Evolutionary conservation across 2,797 vertebrate species (phyloP), one percentile per base, ranked within the genome.

Genomic region (Acanthurus lineatus): DNA sequence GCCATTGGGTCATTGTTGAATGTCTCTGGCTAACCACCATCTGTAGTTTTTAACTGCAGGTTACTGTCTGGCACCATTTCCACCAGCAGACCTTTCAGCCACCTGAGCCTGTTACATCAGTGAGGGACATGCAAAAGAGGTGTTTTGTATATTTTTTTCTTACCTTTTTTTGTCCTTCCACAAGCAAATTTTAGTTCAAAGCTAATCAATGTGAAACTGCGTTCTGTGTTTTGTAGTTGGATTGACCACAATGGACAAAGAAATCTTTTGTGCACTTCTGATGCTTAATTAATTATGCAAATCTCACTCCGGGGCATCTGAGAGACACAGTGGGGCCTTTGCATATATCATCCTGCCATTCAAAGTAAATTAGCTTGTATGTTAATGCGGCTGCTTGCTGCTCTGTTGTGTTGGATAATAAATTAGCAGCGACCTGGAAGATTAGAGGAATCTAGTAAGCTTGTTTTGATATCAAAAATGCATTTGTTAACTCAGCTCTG

Each of bases 351-450:
- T 45, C 47, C 52, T 68, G 38, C 57, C 45, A 72, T 73, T 75
- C 60, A 77, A 42, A 69, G 59, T 42, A 16, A 56, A 80, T 66
- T 20, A 44, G 5, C 35, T 45, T 44, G 45, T 45, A 65, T 9
- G 6, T 35, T 70, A 52, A 75, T 62, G 56, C 54, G 48, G 35
- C 45, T 20, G 67, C 25, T 54, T 65, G 20, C 52, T 82, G 69
- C 28, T 69, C 28, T 22, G 45, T 52, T 28, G 7, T 19, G 42
- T 35, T 5, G 4, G 22, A 12, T 44, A 69, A 74, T 20, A n/a
- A 49, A 28, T 42, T 19, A 65, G 19, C 22, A 19, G 32, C 4
- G 11, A n/a, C 16, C 12, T 22, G 19, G 9, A 8, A 17, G 19
- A 54, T 17, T 15, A 28, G 3, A 38, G 10, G 9, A 22, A 52